Conservation (phyloP, 2,888 invertebrate genomes). For the Tetragonisca angustula region DNA sequence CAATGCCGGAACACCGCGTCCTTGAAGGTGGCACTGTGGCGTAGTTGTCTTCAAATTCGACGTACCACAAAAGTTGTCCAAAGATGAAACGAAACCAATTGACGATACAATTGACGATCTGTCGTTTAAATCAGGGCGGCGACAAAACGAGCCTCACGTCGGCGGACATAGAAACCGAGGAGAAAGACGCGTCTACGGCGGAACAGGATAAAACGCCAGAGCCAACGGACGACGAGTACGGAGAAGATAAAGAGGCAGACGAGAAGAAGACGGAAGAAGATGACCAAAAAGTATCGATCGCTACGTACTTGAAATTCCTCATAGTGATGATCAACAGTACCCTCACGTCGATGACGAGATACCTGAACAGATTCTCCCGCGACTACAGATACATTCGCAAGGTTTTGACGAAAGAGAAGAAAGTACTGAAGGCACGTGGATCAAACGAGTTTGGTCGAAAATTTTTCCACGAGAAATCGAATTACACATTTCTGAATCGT, state of each 20-base stretch:
- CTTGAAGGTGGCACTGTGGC: conserved; percentile 5
- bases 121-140: conserved; percentile 65
- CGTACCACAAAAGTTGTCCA: not conserved
- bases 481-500: not conserved
- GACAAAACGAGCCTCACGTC: conserved; percentile 75
- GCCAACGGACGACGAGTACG: conserved; percentile 75
- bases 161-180: conserved; percentile 73
- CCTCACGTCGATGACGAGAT: conserved; percentile 92
- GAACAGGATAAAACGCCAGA: conserved; percentile 70
- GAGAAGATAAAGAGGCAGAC: conserved; percentile 68
- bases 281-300: conserved; percentile 85
- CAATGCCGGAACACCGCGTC: not conserved
- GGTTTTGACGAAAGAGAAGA: conserved; percentile 95
- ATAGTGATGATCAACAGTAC: conserved; percentile 91
- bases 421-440: conserved; percentile 89
- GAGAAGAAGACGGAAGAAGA: conserved; percentile 73
- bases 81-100: too few relatives aligned
- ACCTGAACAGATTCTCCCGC: conserved; percentile 94
- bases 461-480: too few relatives aligned
- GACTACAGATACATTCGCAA: conserved; percentile 98
- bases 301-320: conserved; percentile 86
- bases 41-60: conserved; percentile 50
- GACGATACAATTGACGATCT: not conserved
- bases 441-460: not conserved
- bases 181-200: conserved; percentile 67